Percentiles rank a stretch among this genome's conserved stretches.
Evolutionary conservation across 2,888 invertebrate genomes (phyloP).

Genomic region (Morinoia aosen): DNA sequence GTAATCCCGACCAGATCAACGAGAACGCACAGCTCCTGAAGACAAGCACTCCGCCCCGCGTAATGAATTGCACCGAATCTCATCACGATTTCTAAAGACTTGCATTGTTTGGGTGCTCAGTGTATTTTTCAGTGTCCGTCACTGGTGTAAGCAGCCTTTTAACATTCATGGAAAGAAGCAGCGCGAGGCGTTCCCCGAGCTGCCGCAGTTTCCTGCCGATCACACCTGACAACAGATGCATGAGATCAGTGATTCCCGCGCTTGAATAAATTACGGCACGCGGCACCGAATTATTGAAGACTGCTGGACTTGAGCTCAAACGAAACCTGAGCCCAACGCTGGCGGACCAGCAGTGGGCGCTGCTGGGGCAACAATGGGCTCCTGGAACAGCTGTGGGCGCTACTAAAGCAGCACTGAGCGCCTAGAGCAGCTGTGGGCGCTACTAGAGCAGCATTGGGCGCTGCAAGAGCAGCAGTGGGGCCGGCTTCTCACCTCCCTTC

Average conservation of each 20-base stretch:
- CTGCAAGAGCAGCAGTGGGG: background rate
- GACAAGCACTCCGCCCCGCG: background rate
- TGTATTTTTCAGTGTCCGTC: background rate
- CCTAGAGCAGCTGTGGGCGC: background rate
- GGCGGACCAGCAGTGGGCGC: too few species aligned
- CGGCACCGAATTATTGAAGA: too few species aligned
- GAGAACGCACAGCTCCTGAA: too few species aligned
- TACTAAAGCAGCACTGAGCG: background rate
- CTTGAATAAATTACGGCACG: too few species aligned
- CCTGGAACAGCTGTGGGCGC: background rate
- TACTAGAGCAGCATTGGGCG: background rate
- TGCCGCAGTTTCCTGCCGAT: background rate
- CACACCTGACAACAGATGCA: background rate
- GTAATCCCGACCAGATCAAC: too few species aligned
- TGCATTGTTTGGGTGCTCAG: background rate
- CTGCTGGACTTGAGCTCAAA: background rate
- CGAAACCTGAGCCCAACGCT: background rate
- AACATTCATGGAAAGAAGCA: background rate
- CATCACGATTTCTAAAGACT: background rate
- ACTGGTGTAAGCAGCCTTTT: conserved; percentile 17
- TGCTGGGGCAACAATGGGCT: too few species aligned
- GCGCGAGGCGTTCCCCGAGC: background rate
- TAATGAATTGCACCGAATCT: background rate
- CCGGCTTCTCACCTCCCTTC: background rate
- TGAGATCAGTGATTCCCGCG: background rate